These are phyloP conservation scores for Channa maculata DNA, from an alignment of 2,113 vertebrate genomes.

Conservation along the genomic window DNA sequence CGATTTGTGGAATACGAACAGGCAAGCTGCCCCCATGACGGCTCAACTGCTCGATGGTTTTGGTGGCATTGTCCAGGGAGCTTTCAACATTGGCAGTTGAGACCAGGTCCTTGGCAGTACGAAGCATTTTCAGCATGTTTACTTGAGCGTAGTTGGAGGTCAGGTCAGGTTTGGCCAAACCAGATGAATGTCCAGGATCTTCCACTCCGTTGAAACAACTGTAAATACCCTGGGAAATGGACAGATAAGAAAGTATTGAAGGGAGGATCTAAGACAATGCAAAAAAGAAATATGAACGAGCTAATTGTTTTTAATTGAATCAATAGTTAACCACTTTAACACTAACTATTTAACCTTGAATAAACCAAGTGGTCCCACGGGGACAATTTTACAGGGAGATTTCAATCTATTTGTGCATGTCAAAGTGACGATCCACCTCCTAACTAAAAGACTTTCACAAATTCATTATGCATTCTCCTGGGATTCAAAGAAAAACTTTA, in stretches of 20 bases:
- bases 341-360: conserved; percentile 41
- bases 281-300: neutral
- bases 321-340: conserved; percentile 15
- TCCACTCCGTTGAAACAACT: conserved; percentile 96
- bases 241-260: neutral
- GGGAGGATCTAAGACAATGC: neutral
- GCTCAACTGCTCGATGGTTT: conserved; percentile 92
- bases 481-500: conserved; percentile 60
- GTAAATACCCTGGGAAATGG: conserved; percentile 91
- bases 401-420: conserved; percentile 34
- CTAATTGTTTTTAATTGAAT: conserved; percentile 19
- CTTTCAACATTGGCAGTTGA: conserved; percentile 90
- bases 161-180: conserved; percentile 87
- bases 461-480: conserved; percentile 62
- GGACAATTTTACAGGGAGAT: conserved; percentile 31
- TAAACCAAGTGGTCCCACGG: neutral
- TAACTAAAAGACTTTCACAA: conserved; percentile 45
- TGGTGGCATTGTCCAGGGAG: conserved; percentile 93
- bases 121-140: conserved; percentile 96
- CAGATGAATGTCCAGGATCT: conserved; percentile 83
- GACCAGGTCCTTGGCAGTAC: conserved; percentile 94
- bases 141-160: conserved; percentile 92
- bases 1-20: conserved; percentile 74
- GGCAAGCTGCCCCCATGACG: conserved; percentile 84
- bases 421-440: conserved; percentile 11